Evolutionary conservation across 2,113 vertebrate species (phyloP).

Genomic region (Collichthys lucidus): DNA sequence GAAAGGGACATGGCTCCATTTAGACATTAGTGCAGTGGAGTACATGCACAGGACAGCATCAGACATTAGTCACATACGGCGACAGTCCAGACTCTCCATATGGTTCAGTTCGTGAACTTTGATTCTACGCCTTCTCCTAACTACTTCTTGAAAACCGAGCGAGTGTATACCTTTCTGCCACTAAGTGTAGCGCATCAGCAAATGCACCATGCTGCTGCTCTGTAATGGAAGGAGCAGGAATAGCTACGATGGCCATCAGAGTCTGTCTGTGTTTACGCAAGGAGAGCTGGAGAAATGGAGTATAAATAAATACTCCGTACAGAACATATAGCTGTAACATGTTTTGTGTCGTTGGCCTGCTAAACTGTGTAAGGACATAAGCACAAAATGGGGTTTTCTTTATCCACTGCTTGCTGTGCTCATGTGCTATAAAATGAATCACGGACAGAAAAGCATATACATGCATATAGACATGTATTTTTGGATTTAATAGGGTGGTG

Average conservation of each 20-base stretch:
- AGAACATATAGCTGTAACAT: conserved; percentile 6
- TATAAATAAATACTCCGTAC: conserved; percentile 28
- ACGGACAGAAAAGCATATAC: not conserved
- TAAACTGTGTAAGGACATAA: conserved; percentile 16
- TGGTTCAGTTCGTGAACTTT: not conserved
- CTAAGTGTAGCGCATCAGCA: conserved; percentile 46
- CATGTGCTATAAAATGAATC: not conserved
- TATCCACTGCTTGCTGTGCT: not conserved
- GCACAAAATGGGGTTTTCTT: not conserved
- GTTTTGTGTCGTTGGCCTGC: not conserved
- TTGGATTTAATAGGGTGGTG: conserved; percentile 32
- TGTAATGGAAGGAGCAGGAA: conserved; percentile 61
- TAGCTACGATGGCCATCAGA: conserved; percentile 26
- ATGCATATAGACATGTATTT: conserved; percentile 26
- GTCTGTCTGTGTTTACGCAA: not conserved
- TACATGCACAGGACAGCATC: not conserved
- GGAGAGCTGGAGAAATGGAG: not conserved
- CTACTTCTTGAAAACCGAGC: not conserved
- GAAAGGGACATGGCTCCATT: not conserved
- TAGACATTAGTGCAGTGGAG: not conserved
- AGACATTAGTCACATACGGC: not conserved
- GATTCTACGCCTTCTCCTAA: not conserved
- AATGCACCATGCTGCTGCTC: conserved; percentile 36
- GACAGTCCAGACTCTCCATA: not conserved
- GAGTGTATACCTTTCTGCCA: not conserved